Conservation (phyloP, 2,113 vertebrate species). For the Catharus fuscescens region DNA sequence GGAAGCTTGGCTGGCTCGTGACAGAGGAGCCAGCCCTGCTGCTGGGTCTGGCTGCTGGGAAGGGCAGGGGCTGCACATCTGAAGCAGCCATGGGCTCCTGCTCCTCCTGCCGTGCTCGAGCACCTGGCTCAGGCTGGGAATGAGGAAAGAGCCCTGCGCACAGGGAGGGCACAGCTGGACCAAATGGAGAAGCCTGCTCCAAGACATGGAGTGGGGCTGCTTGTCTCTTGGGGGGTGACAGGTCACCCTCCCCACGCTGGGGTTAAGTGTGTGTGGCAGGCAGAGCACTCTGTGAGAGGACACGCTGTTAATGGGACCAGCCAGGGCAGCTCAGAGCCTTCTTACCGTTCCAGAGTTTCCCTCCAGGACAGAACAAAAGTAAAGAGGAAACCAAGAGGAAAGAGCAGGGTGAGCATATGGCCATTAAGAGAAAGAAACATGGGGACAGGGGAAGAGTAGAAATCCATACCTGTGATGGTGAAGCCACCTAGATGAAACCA, state of each 20-base stretch:
- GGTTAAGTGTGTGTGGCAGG: conserved; percentile 46
- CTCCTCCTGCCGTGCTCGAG: accelerated
- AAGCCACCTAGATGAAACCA: conserved; percentile 78
- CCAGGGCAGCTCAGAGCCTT: accelerated
- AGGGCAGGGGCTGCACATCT: neutral
- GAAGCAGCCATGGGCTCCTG: neutral
- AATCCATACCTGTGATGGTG: conserved; percentile 83
- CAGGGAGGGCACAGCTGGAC: neutral
- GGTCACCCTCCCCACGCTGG: neutral
- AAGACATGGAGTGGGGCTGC: neutral
- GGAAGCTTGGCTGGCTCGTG: neutral
- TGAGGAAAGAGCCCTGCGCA: neutral
- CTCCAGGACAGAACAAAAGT: conserved; percentile 69
- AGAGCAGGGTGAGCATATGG: neutral
- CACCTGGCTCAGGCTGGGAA: neutral
- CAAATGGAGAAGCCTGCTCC: neutral
- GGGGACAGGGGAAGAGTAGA: conserved; percentile 1
- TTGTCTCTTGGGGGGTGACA: neutral
- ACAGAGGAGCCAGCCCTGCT: neutral
- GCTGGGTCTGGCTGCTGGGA: neutral
- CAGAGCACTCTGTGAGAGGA: conserved; percentile 37
- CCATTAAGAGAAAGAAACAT: neutral
- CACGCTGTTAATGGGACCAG: neutral
- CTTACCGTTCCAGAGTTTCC: conserved; percentile 81
- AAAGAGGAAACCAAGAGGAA: conserved; percentile 63